A percentile compares a stretch with the other conserved stretches of the same genome.
Conservation (phyloP, 2,113 vertebrate genomes). For the Sporophila hypoxantha region DNA sequence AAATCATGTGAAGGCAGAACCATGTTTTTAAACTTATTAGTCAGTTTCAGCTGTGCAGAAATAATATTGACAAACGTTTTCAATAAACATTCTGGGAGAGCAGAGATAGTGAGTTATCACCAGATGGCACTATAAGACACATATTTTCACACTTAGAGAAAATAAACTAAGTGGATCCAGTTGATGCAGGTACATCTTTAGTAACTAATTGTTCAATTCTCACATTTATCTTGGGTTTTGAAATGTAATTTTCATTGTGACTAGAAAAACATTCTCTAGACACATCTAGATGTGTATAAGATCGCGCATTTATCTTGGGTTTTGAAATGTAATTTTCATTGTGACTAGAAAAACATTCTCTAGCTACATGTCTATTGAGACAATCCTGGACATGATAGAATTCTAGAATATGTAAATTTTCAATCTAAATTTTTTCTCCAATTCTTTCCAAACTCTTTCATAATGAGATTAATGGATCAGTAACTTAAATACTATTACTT, state of each 20-base stretch:
- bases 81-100: background rate
- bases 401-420: background rate
- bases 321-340: background rate
- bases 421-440: background rate
- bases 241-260: background rate
- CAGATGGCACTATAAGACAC: constrained; percentile 40
- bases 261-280: background rate
- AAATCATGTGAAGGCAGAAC: accelerated
- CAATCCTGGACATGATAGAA: accelerated
- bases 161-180: background rate
- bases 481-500: background rate
- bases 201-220: background rate
- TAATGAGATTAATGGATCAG: background rate
- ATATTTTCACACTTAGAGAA: background rate
- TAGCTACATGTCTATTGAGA: background rate
- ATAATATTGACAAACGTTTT: background rate
- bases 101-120: background rate
- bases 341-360: background rate
- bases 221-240: background rate
- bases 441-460: background rate
- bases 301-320: background rate
- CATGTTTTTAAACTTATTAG: background rate
- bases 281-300: no score
- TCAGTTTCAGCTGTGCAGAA: background rate
- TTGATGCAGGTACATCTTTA: background rate